Conservation (phyloP, 2,888 invertebrate species). For the Reticulitermes lucifugus region DNA sequence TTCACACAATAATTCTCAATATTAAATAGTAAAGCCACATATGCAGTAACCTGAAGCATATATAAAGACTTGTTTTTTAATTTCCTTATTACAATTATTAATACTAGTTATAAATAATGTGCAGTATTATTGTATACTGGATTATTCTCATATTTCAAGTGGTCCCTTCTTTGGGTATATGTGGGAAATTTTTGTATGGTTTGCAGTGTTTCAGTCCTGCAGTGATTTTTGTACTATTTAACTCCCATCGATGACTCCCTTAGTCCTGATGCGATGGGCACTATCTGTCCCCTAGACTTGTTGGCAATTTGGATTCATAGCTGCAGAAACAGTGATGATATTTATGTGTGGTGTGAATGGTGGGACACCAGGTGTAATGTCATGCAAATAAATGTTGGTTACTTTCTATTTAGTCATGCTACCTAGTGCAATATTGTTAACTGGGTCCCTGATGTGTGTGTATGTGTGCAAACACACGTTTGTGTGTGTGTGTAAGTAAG, state of each 20-base stretch:
- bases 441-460: conserved; percentile 40
- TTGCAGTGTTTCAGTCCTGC: conserved; percentile 53
- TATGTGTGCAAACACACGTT: neutral
- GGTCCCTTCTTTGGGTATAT: conserved; percentile 52
- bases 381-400: conserved; percentile 41
- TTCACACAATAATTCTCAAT: conserved; percentile 48
- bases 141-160: conserved; percentile 53
- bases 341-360: conserved; percentile 33
- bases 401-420: conserved; percentile 48
- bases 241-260: conserved; percentile 38
- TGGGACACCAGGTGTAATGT: conserved; percentile 19
- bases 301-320: conserved; percentile 41
- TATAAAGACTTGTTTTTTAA: conserved; percentile 50
- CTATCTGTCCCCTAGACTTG: conserved; percentile 42
- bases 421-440: conserved; percentile 53
- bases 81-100: conserved; percentile 49
- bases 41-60: conserved; percentile 42
- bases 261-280: conserved; percentile 47
- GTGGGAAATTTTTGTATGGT: conserved; percentile 53
- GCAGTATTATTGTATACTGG: conserved; percentile 55
- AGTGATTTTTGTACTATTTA: conserved; percentile 48
- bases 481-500: neutral
- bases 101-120: conserved; percentile 51
- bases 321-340: conserved; percentile 14
- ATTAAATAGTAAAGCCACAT: conserved; percentile 48